Evolutionary conservation across 2,888 invertebrate genomes (phyloP).

Genomic region (Lithosia quadra): DNA sequence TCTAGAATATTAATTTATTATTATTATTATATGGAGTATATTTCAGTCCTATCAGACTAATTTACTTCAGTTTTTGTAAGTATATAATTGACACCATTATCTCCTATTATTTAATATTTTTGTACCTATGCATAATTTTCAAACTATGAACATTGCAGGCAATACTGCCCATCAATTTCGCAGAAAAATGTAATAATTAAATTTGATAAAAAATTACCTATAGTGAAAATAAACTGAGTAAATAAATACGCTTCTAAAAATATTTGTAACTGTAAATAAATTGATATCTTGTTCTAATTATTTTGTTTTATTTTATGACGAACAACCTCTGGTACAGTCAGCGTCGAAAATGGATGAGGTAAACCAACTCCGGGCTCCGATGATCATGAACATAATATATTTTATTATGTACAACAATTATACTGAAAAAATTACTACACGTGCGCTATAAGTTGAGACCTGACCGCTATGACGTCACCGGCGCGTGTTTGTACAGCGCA

Average conservation of each 20-base stretch:
- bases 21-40: neutral
- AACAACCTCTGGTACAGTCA: neutral
- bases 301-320: constrained; percentile 2
- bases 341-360: too few relatives aligned
- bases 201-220: neutral
- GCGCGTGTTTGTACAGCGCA: too few relatives aligned
- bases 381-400: too few relatives aligned
- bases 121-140: neutral
- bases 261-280: constrained; percentile 22
- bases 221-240: constrained; percentile 4
- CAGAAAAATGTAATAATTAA: neutral
- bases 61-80: neutral
- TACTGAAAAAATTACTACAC: too few relatives aligned
- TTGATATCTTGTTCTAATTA: neutral
- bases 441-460: too few relatives aligned
- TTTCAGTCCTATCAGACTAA: neutral
- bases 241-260: constrained; percentile 15
- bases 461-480: too few relatives aligned
- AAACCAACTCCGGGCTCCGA: too few relatives aligned
- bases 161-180: neutral
- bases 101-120: neutral
- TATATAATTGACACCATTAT: neutral
- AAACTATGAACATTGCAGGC: neutral
- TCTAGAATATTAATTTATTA: neutral
- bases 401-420: too few relatives aligned